Conservation (phyloP, 2,113 vertebrate genomes). For the Onychorhynchus coronatus region DNA sequence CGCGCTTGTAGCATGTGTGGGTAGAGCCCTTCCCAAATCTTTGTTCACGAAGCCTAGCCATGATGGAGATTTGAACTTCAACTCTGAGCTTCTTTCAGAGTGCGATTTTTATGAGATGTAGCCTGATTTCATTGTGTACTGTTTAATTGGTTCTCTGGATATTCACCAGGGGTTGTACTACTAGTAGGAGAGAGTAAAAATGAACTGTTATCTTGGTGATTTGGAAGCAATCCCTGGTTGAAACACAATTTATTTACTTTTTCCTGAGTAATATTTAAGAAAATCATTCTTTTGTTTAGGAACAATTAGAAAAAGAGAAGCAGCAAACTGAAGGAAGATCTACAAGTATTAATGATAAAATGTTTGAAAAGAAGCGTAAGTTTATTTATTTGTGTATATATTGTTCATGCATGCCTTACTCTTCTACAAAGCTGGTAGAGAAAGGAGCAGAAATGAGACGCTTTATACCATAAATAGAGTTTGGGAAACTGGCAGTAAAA, state of each 20-base stretch:
- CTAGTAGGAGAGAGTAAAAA: not conserved
- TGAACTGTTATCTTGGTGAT: not conserved
- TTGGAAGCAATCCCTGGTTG: not conserved
- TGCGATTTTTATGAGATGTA: not conserved
- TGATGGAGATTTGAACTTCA: not conserved
- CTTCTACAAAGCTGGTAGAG: not conserved
- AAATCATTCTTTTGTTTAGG: slow-evolving; percentile 66
- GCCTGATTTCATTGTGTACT: not conserved
- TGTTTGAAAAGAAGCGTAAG: slow-evolving; percentile 85
- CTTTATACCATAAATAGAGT: not conserved
- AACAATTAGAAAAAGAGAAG: slow-evolving; percentile 84
- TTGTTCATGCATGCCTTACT: not conserved
- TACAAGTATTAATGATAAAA: slow-evolving; percentile 73
- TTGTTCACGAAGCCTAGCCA: too few species aligned
- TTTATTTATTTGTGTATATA: not conserved
- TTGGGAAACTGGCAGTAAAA: not conserved
- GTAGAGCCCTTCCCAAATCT: too few species aligned
- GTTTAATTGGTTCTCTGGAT: not conserved
- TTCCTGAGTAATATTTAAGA: not conserved
- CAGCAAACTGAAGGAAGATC: slow-evolving; percentile 80
- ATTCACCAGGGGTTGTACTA: not conserved
- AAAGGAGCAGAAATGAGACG: not conserved
- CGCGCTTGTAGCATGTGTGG: too few species aligned
- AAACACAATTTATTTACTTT: not conserved
- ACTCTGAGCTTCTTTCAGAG: not conserved